Base-by-base conservation (phyloP, 2,113 vertebrate species). In the Australoheros scitulus region DNA sequence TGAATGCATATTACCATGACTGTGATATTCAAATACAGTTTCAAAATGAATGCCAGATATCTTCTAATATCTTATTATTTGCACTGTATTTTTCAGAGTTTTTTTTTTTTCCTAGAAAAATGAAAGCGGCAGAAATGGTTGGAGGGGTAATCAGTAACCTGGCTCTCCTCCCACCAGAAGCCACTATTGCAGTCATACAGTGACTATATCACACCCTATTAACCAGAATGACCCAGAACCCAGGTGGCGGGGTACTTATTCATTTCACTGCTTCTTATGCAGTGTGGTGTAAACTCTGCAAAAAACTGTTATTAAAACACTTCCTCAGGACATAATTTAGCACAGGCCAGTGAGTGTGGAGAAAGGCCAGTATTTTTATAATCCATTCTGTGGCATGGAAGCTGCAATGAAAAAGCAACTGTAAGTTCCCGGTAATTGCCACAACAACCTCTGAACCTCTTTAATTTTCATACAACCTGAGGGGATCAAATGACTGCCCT, bases 141-240 rank as follows among this genome's bases (percentile, higher is more conserved):
- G 22, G 63, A 79, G 82, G 52, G 17, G 43, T 86, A 79, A 91
- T 89, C 88, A 81, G 80, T 83, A 78, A 90, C 59, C 58, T 79
- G 79, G 70, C 74, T 77, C 85, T 64, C 72, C 83, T 77, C 87
- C 80, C 65, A 75, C 61, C 76, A 70, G 61, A 80, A 87, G 76
- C 75, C 34, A 6, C 81, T 61, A 70, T 24, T 74, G 88, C 82
- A 83, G 63, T 85, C 86, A 81, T 61, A 88, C 75, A 68, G 82
- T 80, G 88, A 85, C 88, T 87, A 80, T 91, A 92, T 89, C 87
- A 91, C 88, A 92, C 91, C 76, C 88, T 92, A 91, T 94, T 93
- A 94, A 92, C 89, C 91, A 90, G 82, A 93, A 91, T 91, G 90
- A 92, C 92, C 91, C 88, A 91, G 88, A 93, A 91, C 85, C 85